Evolutionary conservation across 2,113 vertebrate genomes (phyloP).

Genomic region (rat (Rattus norvegicus)): DNA sequence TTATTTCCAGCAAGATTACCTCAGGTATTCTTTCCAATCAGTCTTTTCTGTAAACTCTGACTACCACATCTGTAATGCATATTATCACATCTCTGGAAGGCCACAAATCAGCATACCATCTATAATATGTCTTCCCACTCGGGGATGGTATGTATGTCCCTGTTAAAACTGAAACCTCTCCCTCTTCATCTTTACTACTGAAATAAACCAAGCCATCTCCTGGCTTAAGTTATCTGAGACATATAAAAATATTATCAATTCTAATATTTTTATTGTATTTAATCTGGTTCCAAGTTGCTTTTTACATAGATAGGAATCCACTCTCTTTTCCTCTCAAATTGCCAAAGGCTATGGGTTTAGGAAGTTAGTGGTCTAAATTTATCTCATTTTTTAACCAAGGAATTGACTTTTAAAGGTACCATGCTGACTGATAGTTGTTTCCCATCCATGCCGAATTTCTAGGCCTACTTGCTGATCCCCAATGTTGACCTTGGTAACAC

Average conservation of each 20-base stretch:
- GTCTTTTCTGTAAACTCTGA: neutral
- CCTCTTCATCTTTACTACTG: neutral
- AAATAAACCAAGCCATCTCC: neutral
- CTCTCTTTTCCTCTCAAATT: neutral
- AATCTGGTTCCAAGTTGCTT: neutral
- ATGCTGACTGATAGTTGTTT: neutral
- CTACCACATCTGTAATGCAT: neutral
- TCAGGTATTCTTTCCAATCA: neutral
- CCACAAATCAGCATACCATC: neutral
- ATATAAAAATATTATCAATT: neutral
- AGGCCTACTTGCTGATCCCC: neutral
- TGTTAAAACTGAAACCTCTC: neutral
- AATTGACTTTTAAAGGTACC: neutral
- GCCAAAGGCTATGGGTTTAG: neutral
- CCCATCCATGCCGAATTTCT: neutral
- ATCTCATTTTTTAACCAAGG: neutral
- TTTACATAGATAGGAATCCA: conserved; percentile 5
- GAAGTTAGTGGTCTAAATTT: neutral
- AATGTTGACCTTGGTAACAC: neutral
- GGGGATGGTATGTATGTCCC: neutral
- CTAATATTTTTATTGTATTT: neutral
- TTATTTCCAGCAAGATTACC: neutral
- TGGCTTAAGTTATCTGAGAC: neutral
- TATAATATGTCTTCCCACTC: neutral
- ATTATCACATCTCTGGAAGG: neutral